phyloP scores from a whole-genome alignment of 2,888 invertebrate species.

The Rhynchonema sp. region DNA sequence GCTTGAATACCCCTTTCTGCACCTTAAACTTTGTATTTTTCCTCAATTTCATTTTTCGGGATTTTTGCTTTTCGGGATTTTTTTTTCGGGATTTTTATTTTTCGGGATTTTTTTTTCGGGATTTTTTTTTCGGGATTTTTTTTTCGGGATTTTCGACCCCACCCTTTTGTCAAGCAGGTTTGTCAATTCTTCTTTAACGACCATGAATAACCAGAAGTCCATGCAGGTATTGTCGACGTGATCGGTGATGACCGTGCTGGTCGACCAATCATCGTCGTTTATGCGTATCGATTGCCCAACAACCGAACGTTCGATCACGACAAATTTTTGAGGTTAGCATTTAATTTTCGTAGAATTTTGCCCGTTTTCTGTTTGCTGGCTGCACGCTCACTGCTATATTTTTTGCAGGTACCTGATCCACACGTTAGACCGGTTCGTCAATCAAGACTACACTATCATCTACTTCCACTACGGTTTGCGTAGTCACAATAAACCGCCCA shows the following conservation, averaged over 20 bases:
- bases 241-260: slow-evolving; percentile 44
- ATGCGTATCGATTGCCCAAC: slow-evolving; percentile 68
- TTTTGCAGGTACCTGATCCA: slow-evolving; percentile 60
- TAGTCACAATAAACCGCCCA: slow-evolving; percentile 81
- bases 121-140: too few relatives aligned
- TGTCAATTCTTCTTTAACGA: too few relatives aligned
- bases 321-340: slow-evolving; percentile 45
- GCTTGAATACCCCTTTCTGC: too few relatives aligned
- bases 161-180: too few relatives aligned
- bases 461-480: slow-evolving; percentile 93
- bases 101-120: too few relatives aligned
- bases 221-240: slow-evolving; percentile 59
- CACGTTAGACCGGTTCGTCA: slow-evolving; percentile 87
- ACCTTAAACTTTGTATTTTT: too few relatives aligned
- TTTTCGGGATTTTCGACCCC: too few relatives aligned
- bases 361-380: not conserved
- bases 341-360: not conserved
- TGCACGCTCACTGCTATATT: too few relatives aligned
- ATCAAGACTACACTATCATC: slow-evolving; percentile 90
- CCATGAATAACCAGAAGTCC: too few relatives aligned
- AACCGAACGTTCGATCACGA: slow-evolving; percentile 56
- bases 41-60: too few relatives aligned
- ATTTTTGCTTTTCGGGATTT: too few relatives aligned
- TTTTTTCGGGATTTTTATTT: too few relatives aligned
- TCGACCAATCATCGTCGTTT: slow-evolving; percentile 82